phyloP scores from a whole-genome alignment of 2,797 vertebrate species.

The Chelon auratus region DNA sequence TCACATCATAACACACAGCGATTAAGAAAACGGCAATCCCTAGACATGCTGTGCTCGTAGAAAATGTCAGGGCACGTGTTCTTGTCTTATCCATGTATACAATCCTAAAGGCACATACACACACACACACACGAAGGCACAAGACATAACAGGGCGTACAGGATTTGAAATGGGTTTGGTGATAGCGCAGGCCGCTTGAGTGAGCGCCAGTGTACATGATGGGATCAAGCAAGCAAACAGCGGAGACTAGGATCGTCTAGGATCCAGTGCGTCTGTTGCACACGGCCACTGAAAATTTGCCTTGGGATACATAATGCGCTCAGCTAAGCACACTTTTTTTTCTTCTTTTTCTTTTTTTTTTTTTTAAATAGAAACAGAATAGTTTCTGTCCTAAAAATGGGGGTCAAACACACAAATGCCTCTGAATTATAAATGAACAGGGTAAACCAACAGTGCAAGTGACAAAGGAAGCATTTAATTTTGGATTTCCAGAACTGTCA shows the following conservation, averaged over 20 bases:
- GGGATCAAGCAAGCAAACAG: slow-evolving; percentile 19
- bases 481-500: not conserved
- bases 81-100: not conserved
- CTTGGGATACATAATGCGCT: not conserved
- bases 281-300: not conserved
- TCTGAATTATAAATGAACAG: not conserved
- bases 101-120: not conserved
- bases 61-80: not conserved
- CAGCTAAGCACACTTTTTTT: not conserved
- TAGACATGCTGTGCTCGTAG: not conserved
- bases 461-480: not conserved
- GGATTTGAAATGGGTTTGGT: slow-evolving; percentile 44
- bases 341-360: too few relatives aligned
- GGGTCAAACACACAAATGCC: not conserved
- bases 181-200: slow-evolving; percentile 19
- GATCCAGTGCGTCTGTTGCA: too few relatives aligned
- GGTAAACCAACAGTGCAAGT: not conserved
- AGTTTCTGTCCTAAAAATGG: not conserved
- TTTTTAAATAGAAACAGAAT: too few relatives aligned
- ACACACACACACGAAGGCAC: not conserved
- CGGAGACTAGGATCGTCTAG: not conserved
- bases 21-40: slow-evolving; percentile 30
- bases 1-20: slow-evolving; percentile 20
- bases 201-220: not conserved
- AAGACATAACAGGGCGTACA: slow-evolving; percentile 1